These are phyloP conservation scores for Gobiocypris rarus DNA, from an alignment of 2,113 vertebrate genomes.

Conservation along the genomic window DNA sequence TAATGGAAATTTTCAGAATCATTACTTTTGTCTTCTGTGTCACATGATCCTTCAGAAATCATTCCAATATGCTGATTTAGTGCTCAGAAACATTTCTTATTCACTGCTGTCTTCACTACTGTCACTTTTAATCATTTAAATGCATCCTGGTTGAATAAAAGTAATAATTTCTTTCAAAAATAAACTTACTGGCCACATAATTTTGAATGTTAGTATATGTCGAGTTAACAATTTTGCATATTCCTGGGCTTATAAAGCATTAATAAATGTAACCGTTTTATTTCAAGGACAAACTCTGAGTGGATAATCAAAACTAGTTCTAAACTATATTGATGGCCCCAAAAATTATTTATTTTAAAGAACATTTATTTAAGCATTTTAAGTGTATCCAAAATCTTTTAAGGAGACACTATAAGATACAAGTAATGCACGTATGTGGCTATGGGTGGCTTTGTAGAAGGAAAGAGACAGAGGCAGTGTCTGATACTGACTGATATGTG, in stretches of 20 bases:
- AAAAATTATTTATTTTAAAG: too few species aligned
- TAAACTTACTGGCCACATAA: too few species aligned
- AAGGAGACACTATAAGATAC: not conserved
- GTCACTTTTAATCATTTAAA: not conserved
- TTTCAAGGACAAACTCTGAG: not conserved
- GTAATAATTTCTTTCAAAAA: not conserved
- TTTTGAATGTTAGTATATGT: not conserved
- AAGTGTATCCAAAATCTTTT: not conserved
- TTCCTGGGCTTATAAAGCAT: not conserved
- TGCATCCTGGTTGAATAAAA: not conserved
- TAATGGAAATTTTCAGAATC: not conserved
- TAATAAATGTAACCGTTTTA: not conserved
- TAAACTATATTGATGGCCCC: not conserved
- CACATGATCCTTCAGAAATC: not conserved
- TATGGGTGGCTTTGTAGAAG: not conserved
- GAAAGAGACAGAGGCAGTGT: not conserved
- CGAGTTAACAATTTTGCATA: not conserved
- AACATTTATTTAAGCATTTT: not conserved
- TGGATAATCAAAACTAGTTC: not conserved
- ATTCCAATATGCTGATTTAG: not conserved
- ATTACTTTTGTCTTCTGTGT: not conserved
- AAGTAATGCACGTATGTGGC: not conserved
- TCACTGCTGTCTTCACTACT: too few species aligned
- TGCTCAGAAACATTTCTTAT: not conserved
- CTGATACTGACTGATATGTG: constrained; percentile 86